Base-by-base conservation (phyloP, 1,140 invertebrate genomes). In the Doryteuthis pealeii region DNA sequence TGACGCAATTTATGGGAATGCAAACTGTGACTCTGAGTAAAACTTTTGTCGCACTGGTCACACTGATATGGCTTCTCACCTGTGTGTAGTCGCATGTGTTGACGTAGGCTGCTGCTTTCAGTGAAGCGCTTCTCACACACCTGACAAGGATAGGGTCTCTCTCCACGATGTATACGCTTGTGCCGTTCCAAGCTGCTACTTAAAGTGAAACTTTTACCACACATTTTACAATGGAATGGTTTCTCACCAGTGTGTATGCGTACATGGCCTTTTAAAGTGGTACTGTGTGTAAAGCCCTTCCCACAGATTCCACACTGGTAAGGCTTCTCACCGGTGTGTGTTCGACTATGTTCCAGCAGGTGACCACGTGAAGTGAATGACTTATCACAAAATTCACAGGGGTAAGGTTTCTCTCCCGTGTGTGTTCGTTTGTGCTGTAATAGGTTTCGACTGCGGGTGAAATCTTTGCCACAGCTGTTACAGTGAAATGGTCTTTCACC, bases 231-330 rank as follows among this genome's bases (percentile, higher is more conserved):
- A 78, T 91, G 90, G 45, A 90, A 90, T 73, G 89, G 87, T 77
- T 92, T 92, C 2, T 89, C 88, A 15, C 89, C 79, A 74, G 92
- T 90, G 78, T 93, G 92, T 72, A 91, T 90, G 43, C 91, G 83
- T 86, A 90, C 89, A 82, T 93, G 92, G 14, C 92, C 87, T 31
- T 90, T 89, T 1, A 93, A 84, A n/a, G 92, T 90, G 81, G 92
- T 92, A 86, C 90, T 89, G 49, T 92, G 88, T 77, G 91, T 91
- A 80, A 93, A 93, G 72, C 88, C 85, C 5, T 89, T 92, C 91
- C 92, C 94, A 87, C 95, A 96, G 65, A 93, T 93, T 89, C 95
- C 94, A 85, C 95, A 96, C 40, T 92, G 92, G 82, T 94, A 96
- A 18, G 94, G 94, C 85, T 95, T 94, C 84, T 95, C 94, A 0